Evolutionary conservation across 92 coral and sea anemone species (phyloP), one percentile per base, ranked within the genome.

Genomic region (Palythoa grandis): DNA sequence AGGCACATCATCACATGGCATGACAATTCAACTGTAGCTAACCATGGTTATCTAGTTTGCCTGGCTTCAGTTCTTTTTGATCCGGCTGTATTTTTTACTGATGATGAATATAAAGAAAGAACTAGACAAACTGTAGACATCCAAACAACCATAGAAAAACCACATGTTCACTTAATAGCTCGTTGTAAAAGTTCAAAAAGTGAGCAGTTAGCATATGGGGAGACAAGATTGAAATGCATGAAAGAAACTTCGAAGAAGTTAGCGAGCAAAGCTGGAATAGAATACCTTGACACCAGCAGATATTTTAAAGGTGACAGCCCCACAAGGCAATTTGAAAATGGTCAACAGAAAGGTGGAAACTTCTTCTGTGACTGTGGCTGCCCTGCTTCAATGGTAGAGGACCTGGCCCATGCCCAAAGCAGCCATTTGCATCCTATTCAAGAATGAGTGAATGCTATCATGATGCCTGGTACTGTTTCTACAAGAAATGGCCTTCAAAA

Each of bases 121-220:
- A 67, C 72, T 22, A 16, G 47, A 29, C 73, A 8, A 69, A 7
- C 73, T 22, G 38, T 69, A 11, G 73, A 25, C 60, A 67, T 82
- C 16, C 63, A 82, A 39, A 24, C 86, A 17, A 72, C 37, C 7
- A 35, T 69, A 69, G 86, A 83, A 56, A 83, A 47, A 75, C 87
- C 78, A 70, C 77, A 83, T 4, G 75, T 70, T 9, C 63, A 83
- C 69, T 69, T 83, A 63, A 83, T 83, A 70, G 87, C 78, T 47
- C 63, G 87, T 43, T 83, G 87, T 35, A 29, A 53, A 65, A 83
- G 87, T 61, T 70, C 38, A 48, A 52, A 83, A 57, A 53, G 39
- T n/a, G 78, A 83, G 54, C 77, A 83, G 1, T 57, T 65, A 17
- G 87, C 87, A 71, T 83, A 84, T 47, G 43, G 78, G 35, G 78